Evolutionary conservation across 2,113 vertebrate species (phyloP), one percentile per base, ranked within the genome.

Genomic region (Xiphophorus maculatus): DNA sequence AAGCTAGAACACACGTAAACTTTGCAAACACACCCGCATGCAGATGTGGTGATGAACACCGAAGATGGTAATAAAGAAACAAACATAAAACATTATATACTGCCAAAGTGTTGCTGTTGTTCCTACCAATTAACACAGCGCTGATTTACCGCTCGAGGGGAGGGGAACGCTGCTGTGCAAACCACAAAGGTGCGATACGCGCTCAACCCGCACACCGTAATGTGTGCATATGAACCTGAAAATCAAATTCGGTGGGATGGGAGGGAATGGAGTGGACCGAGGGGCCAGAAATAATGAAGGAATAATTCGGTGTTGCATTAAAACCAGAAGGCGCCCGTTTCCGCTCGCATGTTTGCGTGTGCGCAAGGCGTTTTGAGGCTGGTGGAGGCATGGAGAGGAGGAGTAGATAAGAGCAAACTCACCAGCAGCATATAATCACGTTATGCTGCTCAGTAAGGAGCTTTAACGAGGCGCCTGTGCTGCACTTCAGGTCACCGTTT

Each of bases 61-160:
- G 90, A 91, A 91, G 78, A 84, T 74, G 78, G 87, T 85, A 82
- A 92, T 93, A 91, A 92, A 90, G 87, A 82, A 87, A 83, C 84
- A 86, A 83, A 90, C 90, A 93, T 93, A 93, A 93, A 93, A 93
- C 90, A 93, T 92, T 93, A 92, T 92, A 92, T 93, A 92, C 91
- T 93, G 88, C 92, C 92, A 91, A 91, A 92, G 83, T 75, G 92
- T 90, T 91, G 88, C 82, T 92, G 89, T 86, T 91, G 85, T 90
- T 92, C 77, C 91, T 91, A 83, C 90, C 92, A 93, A 92, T 93
- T 93, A 93, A 84, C 84, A 88, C 84, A 87, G 73, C 28, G 3
- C 69, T 90, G 90, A 91, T 93, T 91, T 93, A 90, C 81, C 63
- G 85, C 84, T 77, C 3, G 4, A 40, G 80, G 66, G 63, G 61